Percentiles rank a stretch among this genome's conserved stretches.
Evolutionary conservation across 2,888 invertebrate species (phyloP).

Genomic region (Epiperipatus broadwayi): DNA sequence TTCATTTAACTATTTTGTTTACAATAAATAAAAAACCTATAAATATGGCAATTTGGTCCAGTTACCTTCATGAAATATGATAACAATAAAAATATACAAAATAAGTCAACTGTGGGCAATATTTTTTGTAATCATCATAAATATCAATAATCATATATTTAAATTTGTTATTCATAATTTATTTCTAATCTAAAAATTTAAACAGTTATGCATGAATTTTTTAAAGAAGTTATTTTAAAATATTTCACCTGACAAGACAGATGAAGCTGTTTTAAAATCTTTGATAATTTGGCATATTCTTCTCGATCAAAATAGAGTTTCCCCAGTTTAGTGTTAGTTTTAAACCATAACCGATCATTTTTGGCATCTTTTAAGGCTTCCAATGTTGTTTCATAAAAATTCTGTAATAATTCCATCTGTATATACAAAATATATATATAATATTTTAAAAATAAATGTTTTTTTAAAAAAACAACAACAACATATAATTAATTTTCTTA

Average conservation of each 20-base stretch:
- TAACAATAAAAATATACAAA: too few species aligned
- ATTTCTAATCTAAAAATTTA: too few species aligned
- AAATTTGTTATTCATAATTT: too few species aligned
- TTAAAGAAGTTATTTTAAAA: too few species aligned
- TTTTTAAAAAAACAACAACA: conserved; percentile 11
- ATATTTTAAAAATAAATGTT: conserved; percentile 12
- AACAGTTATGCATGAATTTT: not conserved
- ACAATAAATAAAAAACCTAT: too few species aligned
- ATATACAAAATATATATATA: conserved; percentile 17
- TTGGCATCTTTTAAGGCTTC: conserved; percentile 92
- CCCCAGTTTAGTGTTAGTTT: conserved; percentile 95
- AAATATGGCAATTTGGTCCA: too few species aligned
- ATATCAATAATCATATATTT: too few species aligned
- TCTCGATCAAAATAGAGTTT: conserved; percentile 87
- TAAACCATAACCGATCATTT: conserved; percentile 97
- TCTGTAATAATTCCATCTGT: conserved; percentile 88
- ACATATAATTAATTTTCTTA: too few species aligned
- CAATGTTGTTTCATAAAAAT: conserved; percentile 91
- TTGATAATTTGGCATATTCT: conserved; percentile 80
- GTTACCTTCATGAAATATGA: too few species aligned
- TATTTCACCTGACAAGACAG: conserved; percentile 93
- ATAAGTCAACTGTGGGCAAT: too few species aligned
- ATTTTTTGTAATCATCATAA: too few species aligned
- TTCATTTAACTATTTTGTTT: too few species aligned
- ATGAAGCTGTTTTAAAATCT: conserved; percentile 89